Base-by-base conservation (phyloP, 2,888 invertebrate genomes). In the Hirtodrosophila trivittata region DNA sequence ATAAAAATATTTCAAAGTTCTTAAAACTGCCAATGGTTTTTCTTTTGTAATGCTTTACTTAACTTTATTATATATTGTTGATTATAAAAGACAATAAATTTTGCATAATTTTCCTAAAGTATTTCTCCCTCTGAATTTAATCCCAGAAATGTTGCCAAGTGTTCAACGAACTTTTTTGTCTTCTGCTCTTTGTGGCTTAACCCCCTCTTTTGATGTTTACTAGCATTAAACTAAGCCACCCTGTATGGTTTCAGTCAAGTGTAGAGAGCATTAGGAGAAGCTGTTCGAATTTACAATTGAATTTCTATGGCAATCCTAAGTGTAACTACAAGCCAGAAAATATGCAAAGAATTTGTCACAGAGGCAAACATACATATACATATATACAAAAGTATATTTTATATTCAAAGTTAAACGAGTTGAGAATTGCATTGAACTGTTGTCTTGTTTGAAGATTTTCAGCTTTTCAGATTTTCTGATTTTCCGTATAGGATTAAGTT, bases 301-400 rank as follows among this genome's bases (percentile, higher is more conserved):
- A 73, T 73, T 75, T 56, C 49, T 46, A 68, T 74, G 62, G 59
- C 52, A 73, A 73, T 68, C 66, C 59, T 59, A 54, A 65, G 64
- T 59, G 55, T 58, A 67, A 14, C 50, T 35, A 35, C 45, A 30
- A 13, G 56, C 60, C 60, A 26, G 60, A 21, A 74, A 69, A 43
- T 59, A 68, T 66, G 66, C 72, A 66, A 47, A 39, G 26, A 54
- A 55, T 55, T 66, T 39, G n/a, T 37, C 47, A 21, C 30, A 49
- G 26, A 41, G 13, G 12, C 30, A 26, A 42, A 66, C 25, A 30
- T 8, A 35, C 14, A n/a, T n/a, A n/a, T 12, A n/a, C 3, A 9
- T 9, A n/a, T 8, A 5, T 30, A 3, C 9, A 30, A 30, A 30
- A 3, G 35, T n/a, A n/a, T n/a, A n/a, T n/a, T 35, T 10, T 35